Evolutionary conservation across 2,888 invertebrate species (phyloP).

Genomic region (Thera obeliscata): DNA sequence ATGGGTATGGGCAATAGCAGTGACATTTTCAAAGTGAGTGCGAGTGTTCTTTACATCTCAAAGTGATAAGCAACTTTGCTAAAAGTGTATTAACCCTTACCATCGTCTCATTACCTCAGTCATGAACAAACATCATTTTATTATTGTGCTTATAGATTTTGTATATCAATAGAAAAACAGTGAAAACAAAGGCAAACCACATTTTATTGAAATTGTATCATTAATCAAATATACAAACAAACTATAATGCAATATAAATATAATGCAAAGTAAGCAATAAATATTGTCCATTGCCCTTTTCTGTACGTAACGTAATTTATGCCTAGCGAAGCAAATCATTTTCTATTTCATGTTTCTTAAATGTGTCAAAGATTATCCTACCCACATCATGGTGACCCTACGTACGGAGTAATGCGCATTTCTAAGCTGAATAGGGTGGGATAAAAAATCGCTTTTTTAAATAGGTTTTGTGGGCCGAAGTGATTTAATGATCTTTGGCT

Average conservation of each 20-base stretch:
- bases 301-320: not conserved
- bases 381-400: slow-evolving; percentile 30
- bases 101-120: too few relatives aligned
- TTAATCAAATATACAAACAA: too few relatives aligned
- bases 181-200: too few relatives aligned
- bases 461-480: slow-evolving; percentile 76
- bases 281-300: not conserved
- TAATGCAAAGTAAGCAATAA: not conserved
- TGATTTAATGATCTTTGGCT: slow-evolving; percentile 76
- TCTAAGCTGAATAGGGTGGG: slow-evolving; percentile 54
- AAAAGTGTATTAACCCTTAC: too few relatives aligned
- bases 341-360: not conserved
- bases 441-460: slow-evolving; percentile 81
- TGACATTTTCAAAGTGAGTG: too few relatives aligned
- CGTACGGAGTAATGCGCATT: slow-evolving; percentile 43
- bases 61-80: too few relatives aligned
- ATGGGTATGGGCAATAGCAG: too few relatives aligned
- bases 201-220: too few relatives aligned
- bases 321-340: not conserved
- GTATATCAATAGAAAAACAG: too few relatives aligned
- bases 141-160: too few relatives aligned
- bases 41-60: too few relatives aligned
- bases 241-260: not conserved
- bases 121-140: too few relatives aligned
- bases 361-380: slow-evolving; percentile 18